Evolutionary conservation across 2,888 invertebrate genomes (phyloP), one percentile per base, ranked within the genome.

Genomic region (Tipula vernalis): DNA sequence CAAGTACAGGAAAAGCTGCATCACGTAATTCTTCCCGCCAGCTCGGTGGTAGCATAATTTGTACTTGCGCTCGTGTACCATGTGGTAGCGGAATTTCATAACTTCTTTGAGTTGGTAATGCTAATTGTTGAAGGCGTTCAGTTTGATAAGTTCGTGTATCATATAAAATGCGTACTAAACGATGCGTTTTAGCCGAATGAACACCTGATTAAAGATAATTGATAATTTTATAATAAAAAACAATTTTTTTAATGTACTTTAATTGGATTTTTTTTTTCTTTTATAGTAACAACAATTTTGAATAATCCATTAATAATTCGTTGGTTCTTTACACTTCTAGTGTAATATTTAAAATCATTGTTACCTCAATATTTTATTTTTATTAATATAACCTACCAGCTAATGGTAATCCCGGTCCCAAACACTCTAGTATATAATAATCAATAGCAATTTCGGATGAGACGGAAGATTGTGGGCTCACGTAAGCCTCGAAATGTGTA

Each of bases 391-490:
- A 28, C 28, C 2, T 84, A 87, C 91, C 96, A 85, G 96, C 96
- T 89, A 96, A 93, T 87, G 98, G 98, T 88, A 98, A 94, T 87
- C 96, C 97, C 83, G 98, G 98, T n/a, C 98, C 98, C 89, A 96
- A 95, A 91, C 98, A 98, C 90, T 96, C 95, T 89, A 98, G 93
- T 89, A 97, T 97, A 91, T 97, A 97, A 89, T 89, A 91, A 85
- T 91, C 90, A 88, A 91, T 90, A 89, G 91, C 91, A 88, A 89
- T 88, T 88, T 89, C 90, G 44, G 90, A 90, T 88, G 91, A 90
- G 89, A 91, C 89, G 89, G 90, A 90, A 89, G 90, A 90, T 87
- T 92, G 89, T 71, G 94, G 94, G 84, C 94, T 95, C 89, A 96
- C 95, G 89, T 94, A 94, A 86, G 96, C 96, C 90, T 94, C 94